Evolutionary conservation across 1,140 invertebrate genomes (phyloP).

Genomic region (Linepithema humile): DNA sequence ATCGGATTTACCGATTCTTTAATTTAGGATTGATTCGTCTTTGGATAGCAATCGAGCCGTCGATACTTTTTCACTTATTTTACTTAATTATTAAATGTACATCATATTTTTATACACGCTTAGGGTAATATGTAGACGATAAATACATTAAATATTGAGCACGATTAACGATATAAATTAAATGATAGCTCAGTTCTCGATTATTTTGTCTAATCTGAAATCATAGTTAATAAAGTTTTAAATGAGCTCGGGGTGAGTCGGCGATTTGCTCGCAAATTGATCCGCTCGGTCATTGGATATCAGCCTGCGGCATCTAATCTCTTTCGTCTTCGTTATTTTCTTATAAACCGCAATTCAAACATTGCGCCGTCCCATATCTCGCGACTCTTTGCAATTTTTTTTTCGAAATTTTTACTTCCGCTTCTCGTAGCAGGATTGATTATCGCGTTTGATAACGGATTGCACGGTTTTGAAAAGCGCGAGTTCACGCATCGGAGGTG

Average conservation of each 20-base stretch:
- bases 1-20: not conserved
- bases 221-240: conserved; percentile 42
- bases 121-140: too few species aligned
- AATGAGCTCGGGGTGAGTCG: conserved; percentile 35
- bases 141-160: too few species aligned
- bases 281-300: conserved; percentile 25
- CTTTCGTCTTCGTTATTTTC: not conserved
- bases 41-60: too few species aligned
- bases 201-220: conserved; percentile 13
- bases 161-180: not conserved
- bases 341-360: not conserved
- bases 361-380: not conserved
- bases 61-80: not conserved
- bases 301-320: conserved; percentile 2
- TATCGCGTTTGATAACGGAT: conserved; percentile 37
- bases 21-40: not conserved
- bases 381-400: not conserved
- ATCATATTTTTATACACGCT: not conserved
- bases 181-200: not conserved
- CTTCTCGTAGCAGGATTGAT: not conserved
- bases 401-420: not conserved
- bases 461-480: conserved; percentile 18
- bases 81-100: not conserved
- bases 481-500: conserved; percentile 16
- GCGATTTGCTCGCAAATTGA: conserved; percentile 34